Conservation (phyloP, 2,113 vertebrate species). For the Caranx ignobilis region DNA sequence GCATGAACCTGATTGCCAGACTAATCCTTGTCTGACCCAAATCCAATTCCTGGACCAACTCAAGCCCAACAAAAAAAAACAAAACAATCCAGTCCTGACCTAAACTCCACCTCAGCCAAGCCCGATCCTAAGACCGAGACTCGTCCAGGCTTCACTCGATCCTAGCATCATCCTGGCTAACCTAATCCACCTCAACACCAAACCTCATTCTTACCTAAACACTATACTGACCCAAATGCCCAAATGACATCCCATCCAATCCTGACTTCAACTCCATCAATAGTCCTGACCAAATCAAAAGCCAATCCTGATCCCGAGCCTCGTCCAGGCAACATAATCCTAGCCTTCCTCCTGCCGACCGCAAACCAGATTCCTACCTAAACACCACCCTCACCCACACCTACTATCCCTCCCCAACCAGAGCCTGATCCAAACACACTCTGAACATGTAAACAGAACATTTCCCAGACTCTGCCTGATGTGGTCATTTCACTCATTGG, state of each 20-base stretch:
- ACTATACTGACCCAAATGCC: too few species aligned
- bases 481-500: background rate
- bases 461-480: background rate
- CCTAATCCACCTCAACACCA: too few species aligned
- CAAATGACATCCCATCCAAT: background rate
- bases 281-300: too few species aligned
- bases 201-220: too few species aligned
- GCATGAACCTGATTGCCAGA: background rate
- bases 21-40: background rate
- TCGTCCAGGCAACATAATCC: background rate
- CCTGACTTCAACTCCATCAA: background rate
- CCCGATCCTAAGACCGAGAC: too few species aligned
- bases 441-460: background rate
- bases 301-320: too few species aligned
- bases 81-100: background rate
- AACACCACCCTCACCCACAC: background rate
- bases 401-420: background rate
- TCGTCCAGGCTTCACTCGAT: background rate
- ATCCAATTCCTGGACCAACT: background rate
- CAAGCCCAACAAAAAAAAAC: fast-evolving
- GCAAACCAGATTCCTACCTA: background rate
- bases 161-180: background rate
- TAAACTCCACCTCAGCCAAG: too few species aligned
- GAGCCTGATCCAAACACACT: background rate
- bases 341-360: background rate